Base-by-base conservation (phyloP, 1,140 invertebrate species). In the Caenorhabditis inopinata region DNA sequence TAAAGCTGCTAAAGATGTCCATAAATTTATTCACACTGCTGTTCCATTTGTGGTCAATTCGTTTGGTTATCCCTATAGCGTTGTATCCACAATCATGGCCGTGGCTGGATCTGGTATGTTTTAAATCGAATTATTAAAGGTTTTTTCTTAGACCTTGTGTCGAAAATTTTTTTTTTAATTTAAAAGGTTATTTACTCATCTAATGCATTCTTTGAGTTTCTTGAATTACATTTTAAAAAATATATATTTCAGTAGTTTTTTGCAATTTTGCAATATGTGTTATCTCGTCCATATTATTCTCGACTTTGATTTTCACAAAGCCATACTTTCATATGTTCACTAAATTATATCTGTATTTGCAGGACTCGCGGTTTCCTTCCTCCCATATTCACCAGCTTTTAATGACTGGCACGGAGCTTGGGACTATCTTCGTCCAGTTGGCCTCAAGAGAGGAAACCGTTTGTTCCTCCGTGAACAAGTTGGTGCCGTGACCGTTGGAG, bases 381-480 rank as follows among this genome's bases (percentile, higher is more conserved):
- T 88, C 5, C 86, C 86, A 12, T 88, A 87, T 47, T 78, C 86
- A 27, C 86, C 86, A 42, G 4, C 78, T 14, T 88, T 88, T 79
- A 48, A 38, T 29, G 78, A 85, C 51, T 87, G 86, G 86, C 46
- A 73, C 23, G 85, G 86, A 45, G 83, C 85, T 23, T 88, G 83
- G 38, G 78, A 84, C 58, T 87, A 87, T 49, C 77, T 87, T 38
- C 83, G 81, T n/a, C 87, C 87, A 14, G 38, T 77, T 35, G 86
- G 86, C 46, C 48, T 87, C 14, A 62, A 51, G 35, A 82, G 86
- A 16, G 86, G 86, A 45, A 78, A 53, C 12, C 79, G 86, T 42
- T 21, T 88, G 14, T 86, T 87, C 83, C 68, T 87, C 12, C 87
- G 86, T 32, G 83, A 85, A 46, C 85, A 87, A 38, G 81, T 79